phyloP scores from a whole-genome alignment of 2,797 vertebrate genomes.

The Channa striata region DNA sequence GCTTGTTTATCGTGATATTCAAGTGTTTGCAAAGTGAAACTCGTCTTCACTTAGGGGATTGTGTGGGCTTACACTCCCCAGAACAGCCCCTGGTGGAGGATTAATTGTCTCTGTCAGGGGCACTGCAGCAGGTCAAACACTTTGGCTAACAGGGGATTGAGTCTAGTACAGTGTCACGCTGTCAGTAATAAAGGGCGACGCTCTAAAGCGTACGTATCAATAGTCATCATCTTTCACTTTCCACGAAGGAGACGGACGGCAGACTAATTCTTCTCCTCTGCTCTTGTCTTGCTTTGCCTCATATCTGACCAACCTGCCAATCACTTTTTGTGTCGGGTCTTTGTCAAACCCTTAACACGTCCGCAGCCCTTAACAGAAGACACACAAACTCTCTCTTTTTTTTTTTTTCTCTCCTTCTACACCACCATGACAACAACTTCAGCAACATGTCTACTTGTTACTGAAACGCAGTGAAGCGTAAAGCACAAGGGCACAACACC shows the following conservation, averaged over 20 bases:
- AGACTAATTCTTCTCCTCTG: conserved; percentile 30
- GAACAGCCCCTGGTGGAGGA: conserved; percentile 2
- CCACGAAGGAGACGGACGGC: conserved; percentile 16
- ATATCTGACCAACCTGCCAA: not conserved
- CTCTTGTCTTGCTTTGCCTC: not conserved
- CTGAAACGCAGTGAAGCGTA: conserved; percentile 20
- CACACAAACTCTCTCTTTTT: not conserved
- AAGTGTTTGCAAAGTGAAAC: conserved; percentile 5
- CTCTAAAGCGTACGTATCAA: conserved; percentile 37
- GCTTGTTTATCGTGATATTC: conserved; percentile 1
- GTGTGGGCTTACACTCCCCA: not conserved
- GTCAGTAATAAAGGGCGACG: conserved; percentile 25
- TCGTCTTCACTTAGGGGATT: not conserved
- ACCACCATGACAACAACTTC: not conserved
- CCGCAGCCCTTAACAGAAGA: not conserved
- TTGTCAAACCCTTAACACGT: conserved; percentile 14
- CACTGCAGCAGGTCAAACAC: conserved; percentile 33
- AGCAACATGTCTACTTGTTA: not conserved
- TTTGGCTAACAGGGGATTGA: conserved; percentile 18
- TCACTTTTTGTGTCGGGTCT: conserved; percentile 7
- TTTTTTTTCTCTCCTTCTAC: not conserved
- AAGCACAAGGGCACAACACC: not conserved
- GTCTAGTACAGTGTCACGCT: conserved; percentile 10
- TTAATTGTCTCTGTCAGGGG: conserved; percentile 34
- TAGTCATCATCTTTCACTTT: conserved; percentile 38